Conservation (phyloP, 2,888 invertebrate species). For the Coenonympha arcania region DNA sequence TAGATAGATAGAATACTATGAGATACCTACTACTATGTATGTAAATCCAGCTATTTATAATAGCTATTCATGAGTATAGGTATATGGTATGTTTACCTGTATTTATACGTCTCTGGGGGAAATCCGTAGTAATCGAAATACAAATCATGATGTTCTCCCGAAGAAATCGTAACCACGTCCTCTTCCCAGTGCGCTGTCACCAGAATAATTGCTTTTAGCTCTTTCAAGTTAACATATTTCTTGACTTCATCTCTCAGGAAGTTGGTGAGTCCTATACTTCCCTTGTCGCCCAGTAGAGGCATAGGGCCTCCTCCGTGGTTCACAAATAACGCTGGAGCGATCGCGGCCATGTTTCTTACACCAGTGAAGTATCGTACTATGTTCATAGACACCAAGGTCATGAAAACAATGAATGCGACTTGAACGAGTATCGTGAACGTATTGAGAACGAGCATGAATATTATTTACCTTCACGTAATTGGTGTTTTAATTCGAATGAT, state of each 20-base stretch:
- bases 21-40: no score
- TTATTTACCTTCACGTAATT: constrained; percentile 10
- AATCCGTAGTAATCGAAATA: constrained; percentile 69
- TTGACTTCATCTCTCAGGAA: constrained; percentile 58
- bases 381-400: constrained; percentile 65
- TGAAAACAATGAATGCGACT: constrained; percentile 58
- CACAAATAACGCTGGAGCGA: constrained; percentile 65
- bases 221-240: constrained; percentile 54
- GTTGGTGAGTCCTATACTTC: constrained; percentile 52
- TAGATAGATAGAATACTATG: no score
- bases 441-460: constrained; percentile 63
- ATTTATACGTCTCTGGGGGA: constrained; percentile 62
- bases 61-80: neutral
- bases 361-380: constrained; percentile 55
- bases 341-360: constrained; percentile 49
- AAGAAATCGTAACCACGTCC: constrained; percentile 57
- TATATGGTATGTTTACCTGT: constrained; percentile 39
- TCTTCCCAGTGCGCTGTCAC: constrained; percentile 70
- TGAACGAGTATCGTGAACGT: constrained; percentile 57
- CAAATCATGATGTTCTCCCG: constrained; percentile 54
- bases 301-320: constrained; percentile 67
- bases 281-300: constrained; percentile 60
- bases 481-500: neutral
- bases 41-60: no score
- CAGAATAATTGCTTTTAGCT: constrained; percentile 58